Percentiles rank a stretch among this genome's conserved stretches.
These are phyloP conservation scores for Drosophila parvula DNA, from an alignment of 1,140 invertebrate genomes.

Conservation along the genomic window DNA sequence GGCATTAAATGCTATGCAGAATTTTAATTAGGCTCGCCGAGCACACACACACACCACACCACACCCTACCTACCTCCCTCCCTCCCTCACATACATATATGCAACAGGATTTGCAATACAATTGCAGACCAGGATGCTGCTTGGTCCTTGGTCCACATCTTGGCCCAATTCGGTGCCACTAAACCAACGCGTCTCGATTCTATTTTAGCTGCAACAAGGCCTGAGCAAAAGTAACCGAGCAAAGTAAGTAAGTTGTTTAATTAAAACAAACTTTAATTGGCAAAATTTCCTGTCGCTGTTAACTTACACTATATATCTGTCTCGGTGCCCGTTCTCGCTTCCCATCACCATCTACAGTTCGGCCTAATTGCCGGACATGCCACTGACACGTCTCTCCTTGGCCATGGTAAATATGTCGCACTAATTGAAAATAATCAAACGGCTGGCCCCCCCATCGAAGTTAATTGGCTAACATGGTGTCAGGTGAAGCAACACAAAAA, in stretches of 20 bases:
- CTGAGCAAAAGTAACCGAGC: constrained; percentile 16
- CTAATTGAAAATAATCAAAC: constrained; percentile 56
- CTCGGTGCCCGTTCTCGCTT: not conserved
- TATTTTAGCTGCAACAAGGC: constrained; percentile 11
- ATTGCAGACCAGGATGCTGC: constrained; percentile 16
- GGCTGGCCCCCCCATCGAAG: constrained; percentile 17
- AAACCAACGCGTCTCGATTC: constrained; percentile 18
- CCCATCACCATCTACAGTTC: not conserved
- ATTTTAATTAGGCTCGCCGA: constrained; percentile 76
- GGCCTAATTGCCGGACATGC: constrained; percentile 66
- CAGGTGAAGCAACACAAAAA: not conserved
- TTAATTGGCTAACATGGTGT: constrained; percentile 22
- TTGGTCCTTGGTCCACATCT: not conserved
- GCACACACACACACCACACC: constrained; percentile 23
- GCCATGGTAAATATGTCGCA: constrained; percentile 24
- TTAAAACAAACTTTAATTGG: constrained; percentile 81
- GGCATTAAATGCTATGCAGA: constrained; percentile 76
- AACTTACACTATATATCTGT: not conserved
- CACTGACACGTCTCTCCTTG: constrained; percentile 2
- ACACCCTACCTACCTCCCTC: constrained; percentile 2
- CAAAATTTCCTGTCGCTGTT: constrained; percentile 43
- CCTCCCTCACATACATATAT: no score
- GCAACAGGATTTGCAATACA: constrained; percentile 49
- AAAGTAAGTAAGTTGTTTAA: constrained; percentile 72
- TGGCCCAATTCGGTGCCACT: constrained; percentile 23